Evolutionary conservation across 2,113 vertebrate species (phyloP).

Genomic region (Cnemophilus loriae): DNA sequence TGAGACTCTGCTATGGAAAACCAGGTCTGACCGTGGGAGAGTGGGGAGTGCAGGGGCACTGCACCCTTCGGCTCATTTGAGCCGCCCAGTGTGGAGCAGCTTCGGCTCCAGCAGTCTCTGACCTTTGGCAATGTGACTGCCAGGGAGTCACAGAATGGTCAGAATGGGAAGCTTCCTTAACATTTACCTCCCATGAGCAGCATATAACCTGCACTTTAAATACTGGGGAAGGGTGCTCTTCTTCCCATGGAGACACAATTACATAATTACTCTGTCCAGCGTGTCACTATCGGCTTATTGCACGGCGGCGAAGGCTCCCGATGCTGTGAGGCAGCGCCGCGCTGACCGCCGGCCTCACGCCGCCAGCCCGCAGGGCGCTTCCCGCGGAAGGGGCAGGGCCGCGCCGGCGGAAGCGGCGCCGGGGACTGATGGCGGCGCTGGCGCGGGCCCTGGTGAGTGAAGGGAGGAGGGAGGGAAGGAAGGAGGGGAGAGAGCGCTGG

Average conservation of each 20-base stretch:
- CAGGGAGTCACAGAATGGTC: not conserved
- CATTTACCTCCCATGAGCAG: not conserved
- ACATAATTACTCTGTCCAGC: no score
- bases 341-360: not conserved
- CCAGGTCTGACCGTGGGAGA: not conserved
- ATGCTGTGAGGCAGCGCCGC: rapidly evolving
- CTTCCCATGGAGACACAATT: not conserved
- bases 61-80: not conserved
- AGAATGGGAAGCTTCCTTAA: not conserved
- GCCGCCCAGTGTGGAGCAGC: rapidly evolving
- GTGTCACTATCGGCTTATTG: rapidly evolving
- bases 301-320: not conserved
- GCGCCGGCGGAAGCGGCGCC: not conserved
- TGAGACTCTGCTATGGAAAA: not conserved
- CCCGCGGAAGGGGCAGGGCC: not conserved
- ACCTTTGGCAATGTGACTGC: not conserved
- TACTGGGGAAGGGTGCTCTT: not conserved
- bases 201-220: not conserved
- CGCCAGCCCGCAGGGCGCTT: not conserved
- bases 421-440: not conserved
- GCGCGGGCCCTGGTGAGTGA: not conserved
- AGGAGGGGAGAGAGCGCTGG: not conserved
- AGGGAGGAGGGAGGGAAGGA: not conserved
- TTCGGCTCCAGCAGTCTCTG: not conserved
- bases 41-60: no score